Evolutionary conservation across 2,113 vertebrate species (phyloP).

Genomic region (Vulpes lagopus): DNA sequence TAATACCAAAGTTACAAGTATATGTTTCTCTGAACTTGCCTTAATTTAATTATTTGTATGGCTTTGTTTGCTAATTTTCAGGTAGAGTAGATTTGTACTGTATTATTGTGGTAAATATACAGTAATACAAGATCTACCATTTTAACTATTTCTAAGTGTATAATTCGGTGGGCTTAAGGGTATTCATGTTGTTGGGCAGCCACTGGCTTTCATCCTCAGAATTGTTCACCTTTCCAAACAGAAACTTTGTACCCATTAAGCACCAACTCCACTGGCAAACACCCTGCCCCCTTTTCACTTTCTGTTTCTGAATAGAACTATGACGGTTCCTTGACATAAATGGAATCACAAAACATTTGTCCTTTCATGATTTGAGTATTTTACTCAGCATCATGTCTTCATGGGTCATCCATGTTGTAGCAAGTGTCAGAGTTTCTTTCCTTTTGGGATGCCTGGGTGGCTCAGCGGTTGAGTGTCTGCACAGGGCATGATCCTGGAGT

Average conservation of each 20-base stretch:
- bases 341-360: not conserved
- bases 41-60: not conserved
- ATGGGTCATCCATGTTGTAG: not conserved
- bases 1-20: not conserved
- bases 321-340: not conserved
- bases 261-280: not conserved
- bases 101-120: not conserved
- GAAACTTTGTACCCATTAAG: not conserved
- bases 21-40: not conserved
- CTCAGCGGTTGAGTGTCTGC: no score
- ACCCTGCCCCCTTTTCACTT: not conserved
- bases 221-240: not conserved
- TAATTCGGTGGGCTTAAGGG: not conserved
- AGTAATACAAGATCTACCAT: not conserved
- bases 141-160: not conserved
- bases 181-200: accelerated
- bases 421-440: not conserved
- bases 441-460: no score
- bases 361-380: not conserved
- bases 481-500: no score
- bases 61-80: not conserved
- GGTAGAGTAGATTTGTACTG: not conserved
- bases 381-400: not conserved
- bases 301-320: not conserved
- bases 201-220: accelerated